phyloP scores from a whole-genome alignment of 2,113 vertebrate genomes.

The Plotosus lineatus region DNA sequence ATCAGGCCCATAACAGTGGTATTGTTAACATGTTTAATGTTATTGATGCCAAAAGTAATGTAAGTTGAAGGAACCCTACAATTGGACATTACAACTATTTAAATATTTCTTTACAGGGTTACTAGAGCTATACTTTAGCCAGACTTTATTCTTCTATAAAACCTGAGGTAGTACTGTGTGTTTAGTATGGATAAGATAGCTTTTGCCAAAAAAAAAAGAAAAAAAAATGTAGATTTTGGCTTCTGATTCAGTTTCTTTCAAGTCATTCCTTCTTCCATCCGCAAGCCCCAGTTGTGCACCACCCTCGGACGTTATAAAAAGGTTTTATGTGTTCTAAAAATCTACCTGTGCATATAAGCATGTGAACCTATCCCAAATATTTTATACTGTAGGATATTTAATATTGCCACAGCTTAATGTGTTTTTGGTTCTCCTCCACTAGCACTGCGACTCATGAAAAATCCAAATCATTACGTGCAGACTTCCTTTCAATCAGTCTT shows the following conservation, averaged over 20 bases:
- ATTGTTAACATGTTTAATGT: background rate
- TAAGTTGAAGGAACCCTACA: background rate
- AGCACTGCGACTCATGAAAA: conserved; percentile 45
- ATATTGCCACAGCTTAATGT: background rate
- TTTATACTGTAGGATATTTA: conserved; percentile 19
- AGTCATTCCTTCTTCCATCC: conserved; percentile 71
- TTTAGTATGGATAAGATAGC: conserved; percentile 81
- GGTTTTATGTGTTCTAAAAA: conserved; percentile 83
- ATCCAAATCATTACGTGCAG: conserved; percentile 58
- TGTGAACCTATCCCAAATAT: background rate
- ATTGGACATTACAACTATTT: background rate
- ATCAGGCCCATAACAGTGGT: too few relatives aligned
- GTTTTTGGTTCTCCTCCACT: background rate
- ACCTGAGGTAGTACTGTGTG: conserved; percentile 80
- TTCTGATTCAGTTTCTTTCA: conserved; percentile 63
- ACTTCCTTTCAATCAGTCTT: conserved; percentile 58
- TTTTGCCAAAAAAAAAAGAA: conserved; percentile 89
- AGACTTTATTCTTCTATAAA: conserved; percentile 75
- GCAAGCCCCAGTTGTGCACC: conserved; percentile 67
- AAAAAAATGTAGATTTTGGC: conserved; percentile 94
- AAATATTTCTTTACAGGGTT: conserved; percentile 15
- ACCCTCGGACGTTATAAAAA: conserved; percentile 79
- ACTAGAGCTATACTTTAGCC: conserved; percentile 59
- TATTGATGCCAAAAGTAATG: background rate
- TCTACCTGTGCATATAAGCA: background rate